Conservation (phyloP, 2,113 vertebrate species). For the Platanista minor region DNA sequence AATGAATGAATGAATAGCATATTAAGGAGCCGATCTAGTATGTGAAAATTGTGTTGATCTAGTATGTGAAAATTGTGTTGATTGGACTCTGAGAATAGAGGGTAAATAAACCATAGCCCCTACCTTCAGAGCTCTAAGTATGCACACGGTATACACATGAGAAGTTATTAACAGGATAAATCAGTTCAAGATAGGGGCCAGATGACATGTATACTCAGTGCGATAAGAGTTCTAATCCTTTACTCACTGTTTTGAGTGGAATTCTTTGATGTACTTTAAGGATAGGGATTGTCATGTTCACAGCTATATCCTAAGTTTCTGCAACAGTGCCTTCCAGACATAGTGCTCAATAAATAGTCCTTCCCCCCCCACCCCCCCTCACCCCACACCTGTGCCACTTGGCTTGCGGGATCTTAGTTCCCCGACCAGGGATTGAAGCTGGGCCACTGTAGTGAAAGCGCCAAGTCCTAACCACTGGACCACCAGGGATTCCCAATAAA, state of each 20-base stretch:
- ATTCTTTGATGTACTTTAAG: not conserved
- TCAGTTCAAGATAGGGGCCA: not conserved
- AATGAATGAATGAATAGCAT: not conserved
- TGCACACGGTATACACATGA: not conserved
- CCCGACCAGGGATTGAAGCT: not conserved
- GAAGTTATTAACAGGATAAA: constrained; percentile 7
- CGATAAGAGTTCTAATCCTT: not conserved
- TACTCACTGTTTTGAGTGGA: not conserved
- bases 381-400: not conserved
- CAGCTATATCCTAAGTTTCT: not conserved
- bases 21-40: not conserved
- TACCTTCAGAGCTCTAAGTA: not conserved
- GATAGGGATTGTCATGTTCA: not conserved
- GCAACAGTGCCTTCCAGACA: not conserved
- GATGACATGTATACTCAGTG: not conserved
- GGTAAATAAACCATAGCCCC: not conserved
- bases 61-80: not conserved
- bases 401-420: not conserved
- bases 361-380: too few species aligned
- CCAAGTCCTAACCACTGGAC: not conserved
- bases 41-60: not conserved
- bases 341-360: not conserved
- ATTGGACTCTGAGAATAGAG: constrained; percentile 28
- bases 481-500: not conserved
- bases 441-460: not conserved